Conservation (phyloP, 2,888 invertebrate species). For the Lissocephala sabroskyi region DNA sequence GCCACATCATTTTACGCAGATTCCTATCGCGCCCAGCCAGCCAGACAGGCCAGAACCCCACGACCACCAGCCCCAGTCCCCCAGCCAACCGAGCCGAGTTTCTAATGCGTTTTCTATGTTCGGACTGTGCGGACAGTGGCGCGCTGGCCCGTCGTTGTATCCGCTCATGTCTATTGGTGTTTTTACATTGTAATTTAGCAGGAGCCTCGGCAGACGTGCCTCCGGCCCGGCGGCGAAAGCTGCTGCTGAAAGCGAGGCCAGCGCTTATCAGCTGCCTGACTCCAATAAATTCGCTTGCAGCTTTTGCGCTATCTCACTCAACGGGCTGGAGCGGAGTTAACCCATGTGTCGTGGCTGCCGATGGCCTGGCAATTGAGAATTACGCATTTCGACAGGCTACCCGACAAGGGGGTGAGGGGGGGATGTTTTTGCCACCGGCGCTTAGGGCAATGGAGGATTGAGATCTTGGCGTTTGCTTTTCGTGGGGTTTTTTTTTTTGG, state of each 20-base stretch:
- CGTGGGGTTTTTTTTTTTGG: slow-evolving; percentile 14
- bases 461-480: slow-evolving; percentile 11
- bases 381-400: slow-evolving; percentile 55
- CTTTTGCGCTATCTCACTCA: slow-evolving; percentile 49
- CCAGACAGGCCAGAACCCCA: slow-evolving; percentile 10
- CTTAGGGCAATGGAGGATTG: no score
- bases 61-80: no score
- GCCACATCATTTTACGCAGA: slow-evolving; percentile 60
- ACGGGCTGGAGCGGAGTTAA: slow-evolving; percentile 32
- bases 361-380: slow-evolving; percentile 54
- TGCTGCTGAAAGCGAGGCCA: slow-evolving; percentile 23
- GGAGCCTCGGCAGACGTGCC: slow-evolving; percentile 37
- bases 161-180: slow-evolving; percentile 40
- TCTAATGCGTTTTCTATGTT: slow-evolving; percentile 65
- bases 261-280: slow-evolving; percentile 61
- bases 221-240: no score
- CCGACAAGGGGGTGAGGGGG: slow-evolving; percentile 26
- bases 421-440: no score
- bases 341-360: slow-evolving; percentile 33
- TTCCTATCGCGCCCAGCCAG: slow-evolving; percentile 46
- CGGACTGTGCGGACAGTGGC: no score
- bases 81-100: slow-evolving; percentile 23
- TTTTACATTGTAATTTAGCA: slow-evolving; percentile 57
- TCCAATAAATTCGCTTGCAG: slow-evolving; percentile 60
- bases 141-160: slow-evolving; percentile 30